Percentiles rank a stretch among this genome's conserved stretches.
Conservation (phyloP, 2,113 vertebrate genomes). For the Cyanoderma ruficeps region DNA sequence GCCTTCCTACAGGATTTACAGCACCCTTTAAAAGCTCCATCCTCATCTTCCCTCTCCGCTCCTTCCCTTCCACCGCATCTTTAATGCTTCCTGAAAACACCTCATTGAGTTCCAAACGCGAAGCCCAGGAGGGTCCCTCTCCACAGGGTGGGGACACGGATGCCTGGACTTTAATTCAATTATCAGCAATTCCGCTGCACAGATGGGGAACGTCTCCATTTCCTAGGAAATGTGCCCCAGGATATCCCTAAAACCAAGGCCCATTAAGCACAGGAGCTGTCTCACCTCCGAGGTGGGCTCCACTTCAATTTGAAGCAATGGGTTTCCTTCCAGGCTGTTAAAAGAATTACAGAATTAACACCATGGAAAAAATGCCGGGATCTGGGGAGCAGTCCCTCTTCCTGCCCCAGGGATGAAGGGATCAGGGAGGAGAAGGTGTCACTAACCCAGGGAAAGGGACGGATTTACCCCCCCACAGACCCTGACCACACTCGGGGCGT, state of each 20-base stretch:
- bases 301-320: slow-evolving; percentile 97
- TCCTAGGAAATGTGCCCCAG: not conserved
- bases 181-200: not conserved
- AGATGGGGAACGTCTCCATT: slow-evolving; percentile 4
- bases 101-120: fast-evolving
- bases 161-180: not conserved
- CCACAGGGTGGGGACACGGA: not conserved
- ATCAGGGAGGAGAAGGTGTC: not conserved
- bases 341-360: not conserved
- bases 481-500: fast-evolving
- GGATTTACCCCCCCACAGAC: too few relatives aligned
- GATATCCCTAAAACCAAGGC: not conserved
- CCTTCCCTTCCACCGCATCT: not conserved
- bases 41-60: not conserved
- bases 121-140: not conserved
- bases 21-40: not conserved
- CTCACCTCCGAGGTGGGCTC: slow-evolving; percentile 96
- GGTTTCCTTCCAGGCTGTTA: slow-evolving; percentile 88
- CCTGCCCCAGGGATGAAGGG: not conserved
- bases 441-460: fast-evolving
- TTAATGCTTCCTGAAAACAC: not conserved
- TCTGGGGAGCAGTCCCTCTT: not conserved
- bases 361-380: fast-evolving
- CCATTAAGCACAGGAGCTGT: not conserved
- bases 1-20: not conserved